A percentile compares a stretch with the other conserved stretches of the same genome.
phyloP scores from a whole-genome alignment of 2,888 invertebrate genomes.

The Actias luna region DNA sequence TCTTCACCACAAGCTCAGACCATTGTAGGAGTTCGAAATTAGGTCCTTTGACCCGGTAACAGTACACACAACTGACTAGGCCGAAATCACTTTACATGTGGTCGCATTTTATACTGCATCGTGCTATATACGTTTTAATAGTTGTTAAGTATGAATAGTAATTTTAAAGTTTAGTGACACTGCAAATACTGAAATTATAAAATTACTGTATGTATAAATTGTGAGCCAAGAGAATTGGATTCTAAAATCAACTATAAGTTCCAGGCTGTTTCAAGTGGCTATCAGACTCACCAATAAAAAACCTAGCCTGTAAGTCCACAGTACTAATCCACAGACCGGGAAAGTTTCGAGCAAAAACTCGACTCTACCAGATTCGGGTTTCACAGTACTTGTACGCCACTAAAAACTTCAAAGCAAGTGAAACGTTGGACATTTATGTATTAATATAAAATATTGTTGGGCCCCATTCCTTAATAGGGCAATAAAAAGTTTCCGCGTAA shows the following conservation, averaged over 20 bases:
- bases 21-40: too few species aligned
- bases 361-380: neutral
- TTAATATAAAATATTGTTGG: conserved; percentile 56
- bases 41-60: too few species aligned
- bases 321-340: neutral
- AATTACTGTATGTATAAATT: neutral
- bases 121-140: too few species aligned
- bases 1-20: too few species aligned
- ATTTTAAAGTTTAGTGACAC: too few species aligned
- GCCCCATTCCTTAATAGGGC: conserved; percentile 63
- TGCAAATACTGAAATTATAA: too few species aligned
- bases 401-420: neutral
- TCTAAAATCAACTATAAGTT: neutral
- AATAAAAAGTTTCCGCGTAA: conserved; percentile 69
- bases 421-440: conserved; percentile 34
- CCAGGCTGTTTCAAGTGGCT: neutral
- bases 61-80: too few species aligned
- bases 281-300: neutral
- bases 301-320: neutral
- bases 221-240: neutral
- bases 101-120: too few species aligned
- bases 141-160: too few species aligned
- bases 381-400: neutral
- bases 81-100: too few species aligned
- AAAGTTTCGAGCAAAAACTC: neutral